Evolutionary conservation across 2,113 vertebrate species (phyloP).

Genomic region (human (Homo sapiens)): GRCh38 chr18:38459501-38460000

Average conservation of each 20-base stretch:
- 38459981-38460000: conserved; percentile 24
- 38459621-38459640: conserved; percentile 39
- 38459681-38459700: conserved; percentile 2
- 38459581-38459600: conserved; percentile 62
- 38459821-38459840: conserved; percentile 3
- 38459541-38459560: conserved; percentile 57
- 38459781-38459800: conserved; percentile 50
- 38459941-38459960: conserved; percentile 16
- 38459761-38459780: background rate
- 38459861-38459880: conserved; percentile 22
- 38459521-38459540: background rate
- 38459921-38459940: conserved; percentile 28
- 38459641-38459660: conserved; percentile 38
- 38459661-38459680: conserved; percentile 2
- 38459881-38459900: background rate
- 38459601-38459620: conserved; percentile 30
- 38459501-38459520: background rate
- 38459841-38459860: background rate
- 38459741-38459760: background rate
- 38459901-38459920: background rate
- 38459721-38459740: conserved; percentile 19
- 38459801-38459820: background rate
- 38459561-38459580: conserved; percentile 62
- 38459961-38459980: conserved; percentile 42
- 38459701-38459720: conserved; percentile 14